Base-by-base conservation (phyloP, 1,140 invertebrate species). In the Bombus breviceps region DNA sequence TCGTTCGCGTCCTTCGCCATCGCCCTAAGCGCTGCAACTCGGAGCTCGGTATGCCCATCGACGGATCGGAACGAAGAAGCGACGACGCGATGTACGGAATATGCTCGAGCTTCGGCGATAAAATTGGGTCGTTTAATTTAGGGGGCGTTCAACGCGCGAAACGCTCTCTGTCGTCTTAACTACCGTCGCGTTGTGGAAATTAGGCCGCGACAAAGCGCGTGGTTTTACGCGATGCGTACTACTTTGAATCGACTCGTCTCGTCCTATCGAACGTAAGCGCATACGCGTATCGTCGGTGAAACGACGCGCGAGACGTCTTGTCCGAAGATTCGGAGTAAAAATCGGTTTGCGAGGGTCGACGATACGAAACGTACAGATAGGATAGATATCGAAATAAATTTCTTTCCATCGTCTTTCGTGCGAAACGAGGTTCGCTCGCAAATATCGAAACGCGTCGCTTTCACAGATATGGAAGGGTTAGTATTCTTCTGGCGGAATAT, bases 81-180 rank as follows among this genome's bases (percentile, higher is more conserved):
- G 0, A 5, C 18, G 13, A 3, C 25, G 53, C 43, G 15, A 57
- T 57, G 1, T 0, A 39, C 66, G 13, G 13, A 13, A 15, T 43
- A 15, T 43, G 8, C 28, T 59, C 1, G 3, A 47, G 22, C 22
- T 15, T 59, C 34, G 34, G 0, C 15, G 28, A 66, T 73, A 57
- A 53, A 22, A 76, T 83, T 53, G 32, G 62, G 62, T 76, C 62
- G 81, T 1, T 39, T 41, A 41, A 76, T 68, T 83, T 57, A 76
- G 66, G 74, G 34, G 22, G 34, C 34, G 81, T 68, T 76, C 28
- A 18, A 75, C 59, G 72, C 59, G 59, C 0, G n/a, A 18, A 34
- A 64, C 25, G 39, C 6, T n/a, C 39, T 8, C 15, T 32, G 13
- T 1, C 62, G 13, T 41, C 62, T 66, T 18, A 13, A 5, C 59